Evolutionary conservation across 1,140 invertebrate species (phyloP), one percentile per base, ranked within the genome.

Genomic region (Orchesella cincta): DNA sequence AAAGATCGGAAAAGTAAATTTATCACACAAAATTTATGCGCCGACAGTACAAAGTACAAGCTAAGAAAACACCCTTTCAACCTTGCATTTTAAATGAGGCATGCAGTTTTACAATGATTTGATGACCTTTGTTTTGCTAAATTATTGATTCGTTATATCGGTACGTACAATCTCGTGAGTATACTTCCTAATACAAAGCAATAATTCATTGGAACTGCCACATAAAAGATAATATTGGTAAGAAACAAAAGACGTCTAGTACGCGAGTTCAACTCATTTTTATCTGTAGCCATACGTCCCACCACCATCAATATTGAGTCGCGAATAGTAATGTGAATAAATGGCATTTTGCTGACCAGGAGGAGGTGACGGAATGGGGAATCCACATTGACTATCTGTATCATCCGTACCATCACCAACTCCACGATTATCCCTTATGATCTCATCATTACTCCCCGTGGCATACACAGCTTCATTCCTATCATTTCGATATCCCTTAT

Each of bases 361-460:
- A 67, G 62, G 62, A 31, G 62, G 62, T 1, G 62, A 67, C 62
- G 62, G 62, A 31, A 67, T 67, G 2, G 62, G 62, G 23, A 67
- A 67, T 29, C 62, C 62, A 31, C 62, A 67, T 67, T 67, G 62
- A 67, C 62, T 67, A 33, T 67, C 62, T 12, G 62, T 67, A 67
- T 67, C 62, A 67, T 67, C 62, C 26, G 62, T 67, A 2, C 62
- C 62, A 67, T 67, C 62, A 16, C 62, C 62, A 33, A 67, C 62
- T 67, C 62, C 62, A 14, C 54, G 54, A 26, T 46, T 46, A 14
- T 67, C 33, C 26, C 26, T 67, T 12, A 67, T 29, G 2, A 67
- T 5, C n/a, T 67, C 62, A 33, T 67, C 62, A 67, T 29, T 67
- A 29, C 62, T 67, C 8, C 14, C 54, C 26, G 54, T 18, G 23